These are phyloP conservation scores for Ascaphus truei DNA, from an alignment of 2,113 vertebrate genomes.

Conservation along the genomic window DNA sequence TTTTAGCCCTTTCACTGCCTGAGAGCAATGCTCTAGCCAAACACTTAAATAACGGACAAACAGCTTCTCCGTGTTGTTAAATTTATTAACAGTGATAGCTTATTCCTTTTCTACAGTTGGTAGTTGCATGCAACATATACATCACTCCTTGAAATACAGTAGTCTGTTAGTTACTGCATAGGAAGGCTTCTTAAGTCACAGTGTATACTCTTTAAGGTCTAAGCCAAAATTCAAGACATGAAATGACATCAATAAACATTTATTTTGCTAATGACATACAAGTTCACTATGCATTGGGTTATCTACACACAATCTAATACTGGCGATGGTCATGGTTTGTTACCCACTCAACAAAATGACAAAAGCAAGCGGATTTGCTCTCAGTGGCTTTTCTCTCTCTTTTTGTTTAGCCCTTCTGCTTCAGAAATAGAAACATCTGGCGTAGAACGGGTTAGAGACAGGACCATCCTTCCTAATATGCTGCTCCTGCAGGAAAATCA, in stretches of 20 bases:
- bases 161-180: slow-evolving; percentile 61
- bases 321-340: slow-evolving; percentile 60
- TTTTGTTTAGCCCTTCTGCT: too few species aligned
- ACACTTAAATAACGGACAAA: slow-evolving; percentile 41
- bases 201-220: slow-evolving; percentile 72
- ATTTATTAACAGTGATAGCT: slow-evolving; percentile 64
- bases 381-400: too few species aligned
- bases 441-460: too few species aligned
- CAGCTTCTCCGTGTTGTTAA: slow-evolving; percentile 52
- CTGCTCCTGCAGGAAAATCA: too few species aligned
- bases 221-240: slow-evolving; percentile 62
- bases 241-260: slow-evolving; percentile 60
- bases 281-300: slow-evolving; percentile 59
- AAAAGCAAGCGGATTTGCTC: too few species aligned
- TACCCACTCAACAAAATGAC: slow-evolving; percentile 55
- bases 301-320: slow-evolving; percentile 79
- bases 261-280: slow-evolving; percentile 62
- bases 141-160: slow-evolving; percentile 66
- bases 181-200: slow-evolving; percentile 87
- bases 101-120: slow-evolving; percentile 73
- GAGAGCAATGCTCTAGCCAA: neutral
- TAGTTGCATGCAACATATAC: slow-evolving; percentile 88
- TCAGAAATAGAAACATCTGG: too few species aligned
- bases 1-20: neutral
- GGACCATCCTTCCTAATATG: too few species aligned